Evolutionary conservation across 2,888 invertebrate species (phyloP).

Genomic region (Horisme vitalbata): DNA sequence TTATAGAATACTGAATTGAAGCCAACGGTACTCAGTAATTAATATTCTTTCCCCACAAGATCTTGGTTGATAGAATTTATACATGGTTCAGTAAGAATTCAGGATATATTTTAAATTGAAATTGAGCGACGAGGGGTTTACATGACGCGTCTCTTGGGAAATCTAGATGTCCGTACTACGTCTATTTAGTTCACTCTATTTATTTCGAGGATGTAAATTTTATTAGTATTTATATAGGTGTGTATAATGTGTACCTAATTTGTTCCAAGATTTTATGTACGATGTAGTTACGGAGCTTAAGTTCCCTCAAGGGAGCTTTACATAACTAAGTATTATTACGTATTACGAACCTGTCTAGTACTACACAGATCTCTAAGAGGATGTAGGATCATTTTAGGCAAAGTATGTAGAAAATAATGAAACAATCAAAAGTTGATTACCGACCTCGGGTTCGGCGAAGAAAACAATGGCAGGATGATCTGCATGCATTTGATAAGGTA

Average conservation of each 20-base stretch:
- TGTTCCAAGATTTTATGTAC: conserved; percentile 7
- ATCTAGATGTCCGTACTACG: conserved; percentile 41
- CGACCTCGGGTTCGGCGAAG: too few relatives aligned
- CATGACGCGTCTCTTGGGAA: conserved; percentile 44
- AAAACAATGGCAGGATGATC: too few relatives aligned
- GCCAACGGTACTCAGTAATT: conserved; percentile 9
- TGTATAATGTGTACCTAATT: not conserved
- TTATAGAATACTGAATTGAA: conserved; percentile 19
- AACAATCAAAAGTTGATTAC: too few relatives aligned
- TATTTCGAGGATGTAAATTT: conserved; percentile 34
- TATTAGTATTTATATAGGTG: conserved; percentile 8
- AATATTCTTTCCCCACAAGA: conserved; percentile 13
- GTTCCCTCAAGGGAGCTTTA: conserved; percentile 11
- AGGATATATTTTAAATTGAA: conserved; percentile 52
- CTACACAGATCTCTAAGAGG: too few relatives aligned
- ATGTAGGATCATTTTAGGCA: too few relatives aligned
- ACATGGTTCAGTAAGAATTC: conserved; percentile 38
- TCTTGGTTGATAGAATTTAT: conserved; percentile 10
- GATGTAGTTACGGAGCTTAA: conserved; percentile 12
- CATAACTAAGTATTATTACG: not conserved
- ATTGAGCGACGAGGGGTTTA: conserved; percentile 46
- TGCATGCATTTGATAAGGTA: too few relatives aligned
- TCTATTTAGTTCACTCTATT: conserved; percentile 38
- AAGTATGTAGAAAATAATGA: too few relatives aligned
- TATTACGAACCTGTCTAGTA: too few relatives aligned